Base-by-base conservation (phyloP, 2,113 vertebrate species). In the Sceloporus undulatus region DNA sequence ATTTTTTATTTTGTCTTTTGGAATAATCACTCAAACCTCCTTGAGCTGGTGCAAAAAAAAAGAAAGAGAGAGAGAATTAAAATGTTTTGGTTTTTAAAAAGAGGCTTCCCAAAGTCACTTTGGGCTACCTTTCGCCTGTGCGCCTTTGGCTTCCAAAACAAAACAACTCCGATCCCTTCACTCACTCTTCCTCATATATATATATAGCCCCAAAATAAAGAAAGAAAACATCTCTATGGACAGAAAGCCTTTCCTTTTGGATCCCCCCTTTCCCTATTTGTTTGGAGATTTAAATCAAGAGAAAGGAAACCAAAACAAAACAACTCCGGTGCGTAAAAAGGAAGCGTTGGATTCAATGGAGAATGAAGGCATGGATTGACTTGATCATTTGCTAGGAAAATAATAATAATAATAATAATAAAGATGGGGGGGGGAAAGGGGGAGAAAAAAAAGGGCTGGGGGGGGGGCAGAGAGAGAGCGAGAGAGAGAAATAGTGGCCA, bases 311-410 rank as follows among this genome's bases (percentile, higher is more conserved):
- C 42, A 48, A 48, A 48, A 48, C 42, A 48, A 48, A 6, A 48
- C 42, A 97, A 98, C 96, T 98, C 98, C 97, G 94, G 98, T 96
- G 97, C 97, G 98, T 97, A 97, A 79, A 98, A 96, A 48, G 96
- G 97, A 93, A 96, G 98, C 98, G 97, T 97, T 97, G 98, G 97
- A 98, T 97, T 98, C 98, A 98, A 96, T 97, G 97, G 98, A 98
- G 98, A 98, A 98, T 97, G 97, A 99, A 97, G 97, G 98, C 97
- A 48, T 97, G 97, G 98, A 98, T 98, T 98, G 98, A 98, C 97
- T 98, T 96, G 98, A 98, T 98, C 98, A 97, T 98, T 97, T 97
- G 98, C 97, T 97, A 95, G 96, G 96, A 97, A 40, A 18, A 62
- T 29, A 11, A 56, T 6, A 56, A 11, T 29, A 11, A 56, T 6